A percentile compares a stretch with the other conserved stretches of the same genome.
These are phyloP conservation scores for Drosophila pullipes DNA, from an alignment of 2,888 invertebrate genomes.

Conservation along the genomic window DNA sequence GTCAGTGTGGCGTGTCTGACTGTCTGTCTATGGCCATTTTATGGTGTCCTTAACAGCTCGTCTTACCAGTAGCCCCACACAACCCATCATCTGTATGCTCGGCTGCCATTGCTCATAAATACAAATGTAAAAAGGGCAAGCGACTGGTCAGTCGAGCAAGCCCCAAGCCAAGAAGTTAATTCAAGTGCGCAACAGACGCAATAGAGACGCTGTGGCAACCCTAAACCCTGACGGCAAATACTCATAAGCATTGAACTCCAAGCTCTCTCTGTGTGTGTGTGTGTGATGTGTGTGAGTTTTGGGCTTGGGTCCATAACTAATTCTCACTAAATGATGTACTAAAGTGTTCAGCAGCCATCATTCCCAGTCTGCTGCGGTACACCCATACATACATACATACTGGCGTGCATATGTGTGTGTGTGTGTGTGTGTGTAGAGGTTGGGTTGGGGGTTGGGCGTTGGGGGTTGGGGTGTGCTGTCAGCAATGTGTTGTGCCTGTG, in stretches of 20 bases:
- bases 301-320: conserved; percentile 73
- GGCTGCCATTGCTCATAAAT: conserved; percentile 64
- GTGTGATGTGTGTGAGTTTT: conserved; percentile 25
- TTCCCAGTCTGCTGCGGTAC: neutral
- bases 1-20: conserved; percentile 30
- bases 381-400: neutral
- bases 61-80: conserved; percentile 6
- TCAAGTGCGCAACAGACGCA: neutral
- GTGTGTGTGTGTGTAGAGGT: conserved; percentile 2
- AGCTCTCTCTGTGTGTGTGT: neutral
- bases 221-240: conserved; percentile 26
- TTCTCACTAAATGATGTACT: conserved; percentile 79
- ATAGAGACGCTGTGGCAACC: conserved; percentile 12
- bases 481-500: conserved; percentile 56
- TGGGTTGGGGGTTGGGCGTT: conserved; percentile 12
- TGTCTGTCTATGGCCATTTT: conserved; percentile 19
- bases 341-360: conserved; percentile 64
- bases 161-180: conserved; percentile 25
- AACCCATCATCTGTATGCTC: conserved; percentile 3
- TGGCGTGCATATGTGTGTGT: conserved; percentile 3
- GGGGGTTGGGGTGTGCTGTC: conserved; percentile 28
- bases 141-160: neutral
- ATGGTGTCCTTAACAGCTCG: conserved; percentile 49
- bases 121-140: conserved; percentile 69
- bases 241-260: conserved; percentile 51